Evolutionary conservation across 2,888 invertebrate genomes (phyloP), one percentile per base, ranked within the genome.

Genomic region (Euzophera pinguis): DNA sequence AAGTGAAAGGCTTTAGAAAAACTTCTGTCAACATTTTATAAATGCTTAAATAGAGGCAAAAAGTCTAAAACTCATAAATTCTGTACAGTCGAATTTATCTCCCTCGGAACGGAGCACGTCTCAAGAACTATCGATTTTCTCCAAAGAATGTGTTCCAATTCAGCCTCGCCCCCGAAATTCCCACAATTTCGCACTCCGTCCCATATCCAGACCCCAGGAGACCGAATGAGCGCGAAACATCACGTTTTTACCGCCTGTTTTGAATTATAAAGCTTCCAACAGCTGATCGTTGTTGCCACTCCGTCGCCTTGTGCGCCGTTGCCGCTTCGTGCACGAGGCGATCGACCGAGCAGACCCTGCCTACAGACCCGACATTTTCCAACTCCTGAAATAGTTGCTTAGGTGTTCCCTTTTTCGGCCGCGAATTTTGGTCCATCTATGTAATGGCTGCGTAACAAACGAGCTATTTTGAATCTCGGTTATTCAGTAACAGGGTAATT

Each of bases 221-320:
- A 45, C 73, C 70, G 42, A 52, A 56, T 62, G 61, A 54, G 57
- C 53, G 52, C 63, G 64, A 62, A 60, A 59, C 65, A 71, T 73
- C 81, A 81, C 81, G 81, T 79, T 80, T 78, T 76, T 75, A 72
- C 77, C 69, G 76, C 80, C 81, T 83, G 86, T 81, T 85, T 82
- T 82, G 84, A 84, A 84, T 86, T 82, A 80, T 78, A 78, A 78
- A 75, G 69, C 67, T 69, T 62, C 75, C 76, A 87, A 84, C 88
- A 88, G 88, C 88, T 88, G 88, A 88, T 87, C 75, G 69, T 75
- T 55, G 84, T 81, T 82, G 83, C 80, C 75, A 63, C 65, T 60
- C 62, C 61, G 59, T 68, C 64, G 61, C 67, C 69, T 64, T 69
- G 22, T 22, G 73, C 78, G 72, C 53, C 66, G 84, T 83, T 85